Conservation (phyloP, 2,888 invertebrate species). For the Macaria notata region DNA sequence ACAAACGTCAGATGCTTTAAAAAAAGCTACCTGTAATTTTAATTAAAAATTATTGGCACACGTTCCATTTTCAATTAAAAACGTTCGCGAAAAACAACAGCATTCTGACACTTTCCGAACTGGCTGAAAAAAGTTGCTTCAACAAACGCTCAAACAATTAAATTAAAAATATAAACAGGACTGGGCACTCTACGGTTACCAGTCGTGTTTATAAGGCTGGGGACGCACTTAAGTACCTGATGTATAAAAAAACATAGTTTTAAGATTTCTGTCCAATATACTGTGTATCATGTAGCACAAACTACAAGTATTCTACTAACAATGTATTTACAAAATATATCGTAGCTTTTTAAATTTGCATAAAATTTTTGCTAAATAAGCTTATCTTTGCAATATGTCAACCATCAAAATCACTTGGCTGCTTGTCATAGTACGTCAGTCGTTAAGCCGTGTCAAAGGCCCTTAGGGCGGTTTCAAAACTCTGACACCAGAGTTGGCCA, state of each 20-base stretch:
- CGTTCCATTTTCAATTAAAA: slow-evolving; percentile 37
- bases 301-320: too few relatives aligned
- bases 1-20: slow-evolving; percentile 10
- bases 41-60: slow-evolving; percentile 28
- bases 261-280: too few relatives aligned
- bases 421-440: too few relatives aligned
- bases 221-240: neutral
- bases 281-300: too few relatives aligned
- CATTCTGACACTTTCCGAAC: slow-evolving; percentile 29
- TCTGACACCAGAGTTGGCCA: too few relatives aligned
- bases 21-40: slow-evolving; percentile 16
- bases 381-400: too few relatives aligned
- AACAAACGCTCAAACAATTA: slow-evolving; percentile 47
- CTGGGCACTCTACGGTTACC: slow-evolving; percentile 48
- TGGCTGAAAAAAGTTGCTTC: slow-evolving; percentile 37
- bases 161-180: slow-evolving; percentile 44
- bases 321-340: too few relatives aligned
- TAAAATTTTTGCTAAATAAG: too few relatives aligned
- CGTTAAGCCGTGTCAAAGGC: too few relatives aligned
- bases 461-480: too few relatives aligned
- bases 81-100: slow-evolving; percentile 31
- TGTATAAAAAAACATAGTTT: neutral
- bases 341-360: too few relatives aligned
- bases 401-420: too few relatives aligned
- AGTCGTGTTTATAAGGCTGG: slow-evolving; percentile 53